Conservation (phyloP, 2,113 vertebrate genomes). For the Hipposideros armiger region DNA sequence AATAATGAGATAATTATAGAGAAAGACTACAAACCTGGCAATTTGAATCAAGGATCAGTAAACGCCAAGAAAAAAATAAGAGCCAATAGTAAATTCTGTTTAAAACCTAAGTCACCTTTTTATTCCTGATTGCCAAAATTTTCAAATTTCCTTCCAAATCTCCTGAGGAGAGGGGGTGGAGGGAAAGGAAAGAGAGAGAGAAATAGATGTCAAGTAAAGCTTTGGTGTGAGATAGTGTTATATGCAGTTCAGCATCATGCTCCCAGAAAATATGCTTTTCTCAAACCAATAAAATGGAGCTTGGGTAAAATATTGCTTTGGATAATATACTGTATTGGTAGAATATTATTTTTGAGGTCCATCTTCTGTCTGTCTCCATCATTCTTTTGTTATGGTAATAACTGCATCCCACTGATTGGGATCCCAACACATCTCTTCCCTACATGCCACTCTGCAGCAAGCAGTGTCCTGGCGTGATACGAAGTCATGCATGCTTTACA, state of each 20-base stretch:
- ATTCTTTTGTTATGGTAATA: neutral
- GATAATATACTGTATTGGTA: neutral
- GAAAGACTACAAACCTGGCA: neutral
- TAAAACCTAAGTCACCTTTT: neutral
- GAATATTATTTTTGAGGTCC: constrained; percentile 32
- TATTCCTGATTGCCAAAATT: constrained; percentile 3
- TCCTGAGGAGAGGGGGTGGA: neutral
- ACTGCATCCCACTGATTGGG: neutral
- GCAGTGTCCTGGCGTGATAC: neutral
- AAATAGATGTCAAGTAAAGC: neutral
- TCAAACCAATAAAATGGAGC: neutral
- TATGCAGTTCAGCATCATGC: neutral
- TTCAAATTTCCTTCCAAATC: neutral
- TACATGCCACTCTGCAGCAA: neutral
- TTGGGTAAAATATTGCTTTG: neutral
- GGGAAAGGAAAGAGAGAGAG: neutral
- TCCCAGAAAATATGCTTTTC: neutral
- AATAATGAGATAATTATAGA: constrained; percentile 62
- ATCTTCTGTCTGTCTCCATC: neutral
- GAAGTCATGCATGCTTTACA: neutral
- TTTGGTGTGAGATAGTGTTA: neutral
- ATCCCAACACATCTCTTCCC: neutral
- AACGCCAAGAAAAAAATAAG: constrained; percentile 33
- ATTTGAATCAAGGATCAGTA: constrained; percentile 9
- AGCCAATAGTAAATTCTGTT: neutral